Conservation (phyloP, 1,140 invertebrate species). For the Penaeus indicus region DNA sequence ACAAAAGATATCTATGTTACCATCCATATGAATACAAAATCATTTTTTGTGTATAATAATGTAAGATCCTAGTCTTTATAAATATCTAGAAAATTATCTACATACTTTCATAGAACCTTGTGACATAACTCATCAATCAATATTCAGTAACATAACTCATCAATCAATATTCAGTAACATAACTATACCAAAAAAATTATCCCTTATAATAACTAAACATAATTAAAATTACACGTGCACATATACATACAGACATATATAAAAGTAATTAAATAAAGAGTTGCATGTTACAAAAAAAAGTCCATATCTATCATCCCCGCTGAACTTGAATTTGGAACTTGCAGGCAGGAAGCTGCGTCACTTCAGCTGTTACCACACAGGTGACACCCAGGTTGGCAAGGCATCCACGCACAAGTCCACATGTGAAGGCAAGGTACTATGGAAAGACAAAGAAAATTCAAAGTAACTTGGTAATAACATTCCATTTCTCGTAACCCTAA, state of each 20-base stretch:
- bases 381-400: slow-evolving; percentile 94
- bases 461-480: no score
- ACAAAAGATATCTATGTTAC: no score
- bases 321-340: slow-evolving; percentile 87
- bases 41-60: no score
- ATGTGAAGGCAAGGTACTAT: slow-evolving; percentile 94
- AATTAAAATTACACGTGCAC: not conserved
- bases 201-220: not conserved
- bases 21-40: no score
- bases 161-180: no score
- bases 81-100: no score
- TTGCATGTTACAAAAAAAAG: not conserved
- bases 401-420: slow-evolving; percentile 94
- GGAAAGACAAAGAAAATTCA: not conserved
- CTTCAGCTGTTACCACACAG: slow-evolving; percentile 94
- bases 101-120: no score
- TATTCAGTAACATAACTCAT: no score
- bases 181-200: no score
- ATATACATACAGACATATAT: not conserved
- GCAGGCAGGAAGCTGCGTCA: slow-evolving; percentile 92
- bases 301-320: slow-evolving; percentile 65
- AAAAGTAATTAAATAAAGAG: not conserved
- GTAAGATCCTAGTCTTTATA: no score
- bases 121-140: no score
- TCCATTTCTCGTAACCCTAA: no score